A percentile compares a stretch with the other conserved stretches of the same genome.
These are phyloP conservation scores for Loris lydekkerianus DNA, from an alignment of 2,797 vertebrate genomes.

Conservation along the genomic window DNA sequence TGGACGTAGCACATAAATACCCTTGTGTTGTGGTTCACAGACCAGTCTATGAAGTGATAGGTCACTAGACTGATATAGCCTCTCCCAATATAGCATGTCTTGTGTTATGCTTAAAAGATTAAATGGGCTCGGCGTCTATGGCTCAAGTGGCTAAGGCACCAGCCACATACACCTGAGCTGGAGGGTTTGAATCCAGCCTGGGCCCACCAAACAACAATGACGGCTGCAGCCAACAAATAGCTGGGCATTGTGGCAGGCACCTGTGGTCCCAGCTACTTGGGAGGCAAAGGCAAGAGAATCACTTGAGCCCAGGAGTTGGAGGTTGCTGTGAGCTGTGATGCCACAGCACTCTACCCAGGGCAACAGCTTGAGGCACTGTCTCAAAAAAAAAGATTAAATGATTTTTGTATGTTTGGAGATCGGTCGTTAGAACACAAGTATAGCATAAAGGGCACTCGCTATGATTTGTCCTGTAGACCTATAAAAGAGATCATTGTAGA, in stretches of 20 bases:
- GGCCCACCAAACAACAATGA: too few species aligned
- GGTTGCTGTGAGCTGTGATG: too few species aligned
- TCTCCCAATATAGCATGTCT: neutral
- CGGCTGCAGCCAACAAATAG: too few species aligned
- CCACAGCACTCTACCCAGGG: too few species aligned
- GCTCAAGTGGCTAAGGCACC: too few species aligned
- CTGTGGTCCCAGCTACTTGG: too few species aligned
- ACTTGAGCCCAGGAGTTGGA: too few species aligned
- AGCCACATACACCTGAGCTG: too few species aligned
- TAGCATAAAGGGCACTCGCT: neutral
- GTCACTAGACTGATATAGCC: neutral
- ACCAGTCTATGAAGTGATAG: slow-evolving; percentile 14
- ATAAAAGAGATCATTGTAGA: slow-evolving; percentile 17
- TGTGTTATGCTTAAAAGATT: slow-evolving; percentile 50
- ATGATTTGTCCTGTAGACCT: slow-evolving; percentile 4
- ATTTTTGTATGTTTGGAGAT: slow-evolving; percentile 1
- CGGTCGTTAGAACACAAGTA: slow-evolving; percentile 49
- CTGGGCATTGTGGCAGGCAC: too few species aligned
- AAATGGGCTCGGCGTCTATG: neutral
- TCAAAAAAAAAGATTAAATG: slow-evolving; percentile 40
- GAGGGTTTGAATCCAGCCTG: too few species aligned
- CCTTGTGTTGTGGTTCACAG: neutral
- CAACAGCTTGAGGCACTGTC: too few species aligned
- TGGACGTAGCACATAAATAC: neutral
- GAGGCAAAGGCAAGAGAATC: too few species aligned